Conservation (phyloP, 2,888 invertebrate genomes). For the Megalurothrips usitatus region DNA sequence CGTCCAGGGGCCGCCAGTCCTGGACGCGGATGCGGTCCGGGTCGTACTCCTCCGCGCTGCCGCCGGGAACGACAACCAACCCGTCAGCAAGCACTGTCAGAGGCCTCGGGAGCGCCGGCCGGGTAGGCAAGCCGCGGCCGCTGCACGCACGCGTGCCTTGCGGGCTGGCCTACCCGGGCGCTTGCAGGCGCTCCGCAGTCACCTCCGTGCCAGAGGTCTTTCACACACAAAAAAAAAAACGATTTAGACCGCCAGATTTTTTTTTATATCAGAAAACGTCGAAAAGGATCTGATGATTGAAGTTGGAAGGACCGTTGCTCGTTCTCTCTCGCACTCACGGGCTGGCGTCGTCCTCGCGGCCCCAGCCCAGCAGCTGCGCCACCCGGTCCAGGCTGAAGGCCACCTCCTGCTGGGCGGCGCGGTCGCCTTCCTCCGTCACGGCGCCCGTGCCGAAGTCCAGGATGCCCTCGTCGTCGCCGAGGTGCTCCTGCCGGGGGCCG, state of each 20-base stretch:
- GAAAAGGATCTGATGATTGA: too few species aligned
- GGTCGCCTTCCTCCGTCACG: not conserved
- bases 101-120: too few species aligned
- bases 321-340: not conserved
- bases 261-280: too few species aligned
- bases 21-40: not conserved
- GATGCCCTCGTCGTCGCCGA: not conserved
- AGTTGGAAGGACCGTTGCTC: too few species aligned
- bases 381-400: constrained; percentile 5
- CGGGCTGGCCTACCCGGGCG: too few species aligned
- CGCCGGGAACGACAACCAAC: not conserved
- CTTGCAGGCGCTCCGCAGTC: too few species aligned
- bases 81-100: not conserved
- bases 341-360: not conserved
- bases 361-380: not conserved
- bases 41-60: not conserved
- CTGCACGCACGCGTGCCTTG: too few species aligned
- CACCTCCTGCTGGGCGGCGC: not conserved
- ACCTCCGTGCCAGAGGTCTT: too few species aligned
- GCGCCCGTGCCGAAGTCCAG: not conserved
- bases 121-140: too few species aligned
- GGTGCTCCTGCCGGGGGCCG: too few species aligned
- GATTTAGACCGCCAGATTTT: too few species aligned
- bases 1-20: not conserved
- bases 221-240: too few species aligned